Conservation (phyloP, 1,140 invertebrate genomes). For the Diorhabda sublineata region DNA sequence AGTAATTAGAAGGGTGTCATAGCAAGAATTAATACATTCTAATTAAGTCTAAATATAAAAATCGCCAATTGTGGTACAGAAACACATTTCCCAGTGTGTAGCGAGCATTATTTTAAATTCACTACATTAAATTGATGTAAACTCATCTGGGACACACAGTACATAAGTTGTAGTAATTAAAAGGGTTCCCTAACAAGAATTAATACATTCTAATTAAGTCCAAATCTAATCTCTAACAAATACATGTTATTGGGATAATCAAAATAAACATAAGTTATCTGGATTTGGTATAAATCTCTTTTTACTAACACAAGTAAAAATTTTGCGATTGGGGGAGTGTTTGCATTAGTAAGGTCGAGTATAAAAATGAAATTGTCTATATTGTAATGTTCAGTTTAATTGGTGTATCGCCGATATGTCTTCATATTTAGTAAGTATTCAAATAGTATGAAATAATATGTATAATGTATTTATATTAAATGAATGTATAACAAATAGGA, state of each 20-base stretch:
- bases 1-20: too few relatives aligned
- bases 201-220: not conserved
- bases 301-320: not conserved
- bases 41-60: too few relatives aligned
- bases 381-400: not conserved
- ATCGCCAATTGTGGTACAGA: too few relatives aligned
- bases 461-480: not conserved
- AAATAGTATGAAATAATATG: not conserved
- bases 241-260: not conserved
- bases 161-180: constrained; percentile 3
- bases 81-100: too few relatives aligned
- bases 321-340: not conserved
- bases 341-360: not conserved
- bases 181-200: not conserved
- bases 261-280: not conserved
- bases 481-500: too few relatives aligned
- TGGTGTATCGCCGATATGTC: not conserved
- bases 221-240: constrained; percentile 2
- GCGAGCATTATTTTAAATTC: too few relatives aligned
- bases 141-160: not conserved
- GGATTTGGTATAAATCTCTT: not conserved
- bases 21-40: too few relatives aligned
- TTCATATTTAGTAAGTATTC: not conserved
- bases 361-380: not conserved
- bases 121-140: too few relatives aligned